These are phyloP conservation scores for Dorcus parallelipipedus DNA, from an alignment of 2,888 invertebrate species.

Conservation along the genomic window DNA sequence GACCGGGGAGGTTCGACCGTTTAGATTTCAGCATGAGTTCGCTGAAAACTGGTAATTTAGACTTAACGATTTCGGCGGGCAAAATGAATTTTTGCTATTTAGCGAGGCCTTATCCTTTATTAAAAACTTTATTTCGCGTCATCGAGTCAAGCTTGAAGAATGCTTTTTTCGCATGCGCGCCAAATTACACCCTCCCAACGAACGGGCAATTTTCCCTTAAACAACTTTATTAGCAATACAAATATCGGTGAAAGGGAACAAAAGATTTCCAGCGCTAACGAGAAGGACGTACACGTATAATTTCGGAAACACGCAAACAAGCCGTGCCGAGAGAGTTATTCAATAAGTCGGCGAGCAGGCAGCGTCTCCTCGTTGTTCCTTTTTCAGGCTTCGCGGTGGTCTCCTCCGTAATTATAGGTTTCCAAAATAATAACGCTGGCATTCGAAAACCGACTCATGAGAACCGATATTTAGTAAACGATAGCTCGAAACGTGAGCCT, in stretches of 20 bases:
- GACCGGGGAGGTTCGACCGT: no score
- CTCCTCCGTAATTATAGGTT: conserved; percentile 45
- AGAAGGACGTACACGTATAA: conserved; percentile 10
- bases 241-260: background rate
- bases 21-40: no score
- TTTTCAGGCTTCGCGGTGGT: conserved; percentile 44
- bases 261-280: conserved; percentile 5
- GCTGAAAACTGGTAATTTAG: no score
- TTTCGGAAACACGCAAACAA: conserved; percentile 14
- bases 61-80: no score
- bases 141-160: no score
- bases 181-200: no score
- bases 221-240: conserved; percentile 1
- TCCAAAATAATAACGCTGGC: conserved; percentile 45
- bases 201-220: background rate
- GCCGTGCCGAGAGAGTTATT: conserved; percentile 4
- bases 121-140: no score
- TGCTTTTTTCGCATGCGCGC: no score
- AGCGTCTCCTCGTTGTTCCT: conserved; percentile 14
- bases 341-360: conserved; percentile 2
- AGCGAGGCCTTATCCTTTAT: no score
- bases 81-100: no score
- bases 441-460: conserved; percentile 47
- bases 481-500: conserved; percentile 39
- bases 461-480: conserved; percentile 46